Base-by-base conservation (phyloP, 2,113 vertebrate genomes). In the Cairina moschata region DNA sequence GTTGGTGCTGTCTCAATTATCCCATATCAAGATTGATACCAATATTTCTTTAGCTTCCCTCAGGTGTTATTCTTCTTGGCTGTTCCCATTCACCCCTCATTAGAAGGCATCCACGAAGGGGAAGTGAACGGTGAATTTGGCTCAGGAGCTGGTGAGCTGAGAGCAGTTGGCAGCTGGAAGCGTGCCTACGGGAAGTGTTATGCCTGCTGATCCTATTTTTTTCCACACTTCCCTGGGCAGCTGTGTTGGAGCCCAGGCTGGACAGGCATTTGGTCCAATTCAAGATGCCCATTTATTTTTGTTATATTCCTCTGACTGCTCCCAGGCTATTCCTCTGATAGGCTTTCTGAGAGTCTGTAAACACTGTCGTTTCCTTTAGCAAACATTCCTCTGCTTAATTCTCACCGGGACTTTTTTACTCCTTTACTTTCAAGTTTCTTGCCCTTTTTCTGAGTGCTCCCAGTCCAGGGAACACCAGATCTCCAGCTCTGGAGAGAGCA, bases 131-230 rank as follows among this genome's bases (percentile, higher is more conserved):
- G 17, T 69, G 81, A 65, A 72, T 72, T 75, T 89, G 77, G 58
- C 83, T 96, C 32, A 25, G 56, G 88, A 94, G 48, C 52, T 34
- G 2, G 8, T 32, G 29, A 94, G 74, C 77, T 88, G 91, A 92
- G 69, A 68, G 69, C 0, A 1, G 65, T 34, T 95, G 88, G 86
- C 89, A 88, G 73, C 73, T 92, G 86, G 66, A 91, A 78, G 66
- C 89, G 38, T 62, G 86, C 95, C 80, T 92, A 40, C 89, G 91
- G 83, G 93, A 91, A 92, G 66, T n/a, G 52, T 81, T 78, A 66
- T 76, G 71, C 83, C 86, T 95, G 72, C 73, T 90, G 13, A 56
- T 95, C 26, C 77, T 83, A n/a, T 82, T 92, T 92, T 78, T 73
- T 48, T 40, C 44, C 44, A 83, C 77, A 76, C 71, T 91, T 92